These are phyloP conservation scores for Deroptyus accipitrinus DNA, from an alignment of 2,113 vertebrate species.

Conservation along the genomic window DNA sequence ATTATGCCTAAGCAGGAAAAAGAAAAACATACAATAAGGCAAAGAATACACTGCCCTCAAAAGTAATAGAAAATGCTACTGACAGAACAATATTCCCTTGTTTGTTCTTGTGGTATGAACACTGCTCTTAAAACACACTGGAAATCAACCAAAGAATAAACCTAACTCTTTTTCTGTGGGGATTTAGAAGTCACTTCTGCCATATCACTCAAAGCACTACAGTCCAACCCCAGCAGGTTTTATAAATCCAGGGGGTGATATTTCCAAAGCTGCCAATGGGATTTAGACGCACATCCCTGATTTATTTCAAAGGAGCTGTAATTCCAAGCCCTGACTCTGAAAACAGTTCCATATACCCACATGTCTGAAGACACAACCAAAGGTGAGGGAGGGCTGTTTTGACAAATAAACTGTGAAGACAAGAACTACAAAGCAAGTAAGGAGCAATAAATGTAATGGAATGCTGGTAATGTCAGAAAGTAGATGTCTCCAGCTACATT, in stretches of 20 bases:
- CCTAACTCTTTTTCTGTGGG: not conserved
- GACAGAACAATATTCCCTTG: not conserved
- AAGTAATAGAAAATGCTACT: not conserved
- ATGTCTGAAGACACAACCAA: not conserved
- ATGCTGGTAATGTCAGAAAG: constrained; percentile 19
- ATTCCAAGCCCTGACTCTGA: not conserved
- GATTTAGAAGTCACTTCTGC: not conserved
- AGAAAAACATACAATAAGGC: not conserved
- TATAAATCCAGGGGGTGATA: not conserved
- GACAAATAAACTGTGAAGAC: not conserved
- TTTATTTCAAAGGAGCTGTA: not conserved
- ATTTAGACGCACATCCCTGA: not conserved
- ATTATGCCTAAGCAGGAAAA: not conserved
- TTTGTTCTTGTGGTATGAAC: not conserved
- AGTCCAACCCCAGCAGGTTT: not conserved
- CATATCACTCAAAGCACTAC: not conserved
- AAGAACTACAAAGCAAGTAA: not conserved
- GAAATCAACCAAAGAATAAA: not conserved
- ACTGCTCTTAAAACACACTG: not conserved
- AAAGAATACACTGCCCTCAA: not conserved
- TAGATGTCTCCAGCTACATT: constrained; percentile 1
- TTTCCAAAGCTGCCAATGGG: not conserved
- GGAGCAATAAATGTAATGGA: constrained; percentile 4
- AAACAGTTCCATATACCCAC: not conserved
- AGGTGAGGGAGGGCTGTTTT: not conserved